Conservation (phyloP, 2,888 invertebrate genomes). For the Drosophila atripex region DNA sequence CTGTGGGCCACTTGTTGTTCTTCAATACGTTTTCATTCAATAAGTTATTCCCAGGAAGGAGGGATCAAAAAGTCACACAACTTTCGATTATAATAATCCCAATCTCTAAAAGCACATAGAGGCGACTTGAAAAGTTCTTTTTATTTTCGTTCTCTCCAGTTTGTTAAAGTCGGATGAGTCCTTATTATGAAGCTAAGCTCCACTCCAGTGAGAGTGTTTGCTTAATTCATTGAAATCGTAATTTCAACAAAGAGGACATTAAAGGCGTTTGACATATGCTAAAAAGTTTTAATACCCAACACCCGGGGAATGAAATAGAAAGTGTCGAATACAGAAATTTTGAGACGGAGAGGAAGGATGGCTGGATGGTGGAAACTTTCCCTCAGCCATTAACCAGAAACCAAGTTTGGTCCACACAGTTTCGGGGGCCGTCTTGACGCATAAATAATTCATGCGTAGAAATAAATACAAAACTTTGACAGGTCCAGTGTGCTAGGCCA, state of each 20-base stretch:
- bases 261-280: constrained; percentile 32
- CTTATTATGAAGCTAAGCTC: constrained; percentile 2
- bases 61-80: neutral
- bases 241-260: constrained; percentile 18
- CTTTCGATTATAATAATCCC: constrained; percentile 2
- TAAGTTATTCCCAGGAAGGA: neutral
- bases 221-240: constrained; percentile 31
- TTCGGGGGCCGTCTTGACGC: constrained; percentile 46
- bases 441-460: constrained; percentile 75
- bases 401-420: constrained; percentile 28
- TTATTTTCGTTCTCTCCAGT: neutral
- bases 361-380: constrained; percentile 17
- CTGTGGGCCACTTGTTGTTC: constrained; percentile 61
- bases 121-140: neutral
- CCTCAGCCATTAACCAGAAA: constrained; percentile 44
- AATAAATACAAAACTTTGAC: constrained; percentile 70
- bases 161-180: constrained; percentile 1
- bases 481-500: constrained; percentile 22
- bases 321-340: constrained; percentile 1
- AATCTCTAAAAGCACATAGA: neutral
- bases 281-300: constrained; percentile 60
- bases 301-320: constrained; percentile 5
- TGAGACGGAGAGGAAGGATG: neutral
- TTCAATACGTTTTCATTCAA: constrained; percentile 36
- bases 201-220: neutral